phyloP scores from a whole-genome alignment of 2,888 invertebrate species.

The Esperia sulphurella region DNA sequence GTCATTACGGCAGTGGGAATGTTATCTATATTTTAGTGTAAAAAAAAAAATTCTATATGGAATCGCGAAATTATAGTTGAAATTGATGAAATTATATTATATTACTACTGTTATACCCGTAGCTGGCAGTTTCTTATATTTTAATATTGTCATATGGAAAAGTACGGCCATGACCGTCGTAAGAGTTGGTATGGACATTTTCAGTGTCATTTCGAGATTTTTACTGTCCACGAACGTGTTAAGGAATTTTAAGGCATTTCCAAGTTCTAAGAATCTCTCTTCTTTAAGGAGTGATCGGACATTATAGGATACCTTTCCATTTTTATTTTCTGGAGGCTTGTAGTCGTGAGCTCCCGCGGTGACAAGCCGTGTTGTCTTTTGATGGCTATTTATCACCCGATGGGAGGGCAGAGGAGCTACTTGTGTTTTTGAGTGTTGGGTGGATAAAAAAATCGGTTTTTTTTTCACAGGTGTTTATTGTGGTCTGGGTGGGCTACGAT shows the following conservation, averaged over 20 bases:
- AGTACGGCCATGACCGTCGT: no score
- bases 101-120: no score
- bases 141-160: no score
- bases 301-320: neutral
- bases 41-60: no score
- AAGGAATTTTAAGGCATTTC: slow-evolving; percentile 4
- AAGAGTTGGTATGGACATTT: no score
- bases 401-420: neutral
- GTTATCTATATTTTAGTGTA: no score
- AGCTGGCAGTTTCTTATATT: no score
- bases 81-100: no score
- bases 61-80: no score
- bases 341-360: neutral
- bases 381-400: neutral
- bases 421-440: neutral
- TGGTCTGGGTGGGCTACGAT: neutral
- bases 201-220: no score
- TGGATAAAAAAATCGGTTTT: neutral
- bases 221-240: no score
- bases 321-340: neutral
- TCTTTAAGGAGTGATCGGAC: neutral
- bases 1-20: no score
- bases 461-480: neutral
- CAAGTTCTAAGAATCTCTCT: slow-evolving; percentile 10
- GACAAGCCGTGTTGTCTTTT: slow-evolving; percentile 3